phyloP scores from a whole-genome alignment of 1,140 invertebrate genomes.

The Chironomus striatipennis region DNA sequence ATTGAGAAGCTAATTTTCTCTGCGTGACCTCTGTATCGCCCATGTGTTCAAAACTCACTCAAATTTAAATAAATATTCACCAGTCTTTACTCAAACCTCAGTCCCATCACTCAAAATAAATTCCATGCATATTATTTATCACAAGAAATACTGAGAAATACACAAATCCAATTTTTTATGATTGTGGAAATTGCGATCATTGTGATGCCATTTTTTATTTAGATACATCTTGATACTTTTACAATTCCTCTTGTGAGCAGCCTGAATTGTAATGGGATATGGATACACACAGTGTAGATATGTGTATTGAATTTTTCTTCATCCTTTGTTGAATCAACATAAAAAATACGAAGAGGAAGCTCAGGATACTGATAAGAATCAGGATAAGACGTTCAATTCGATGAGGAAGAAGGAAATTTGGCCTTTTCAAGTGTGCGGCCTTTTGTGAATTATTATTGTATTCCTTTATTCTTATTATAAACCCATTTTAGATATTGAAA shows the following conservation, averaged over 20 bases:
- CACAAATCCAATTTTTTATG: background rate
- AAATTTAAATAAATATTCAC: no score
- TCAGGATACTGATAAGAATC: background rate
- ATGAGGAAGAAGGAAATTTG: background rate
- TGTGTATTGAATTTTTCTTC: background rate
- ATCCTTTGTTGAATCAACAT: background rate
- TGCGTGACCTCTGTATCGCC: no score
- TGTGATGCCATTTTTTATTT: constrained; percentile 16
- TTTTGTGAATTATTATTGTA: background rate
- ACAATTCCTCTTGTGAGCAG: background rate
- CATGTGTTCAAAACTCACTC: no score
- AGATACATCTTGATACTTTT: constrained; percentile 9
- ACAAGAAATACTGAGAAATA: no score
- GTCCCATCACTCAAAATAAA: no score
- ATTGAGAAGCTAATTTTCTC: no score
- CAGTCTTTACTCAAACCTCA: no score
- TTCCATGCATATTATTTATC: no score
- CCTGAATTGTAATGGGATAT: background rate
- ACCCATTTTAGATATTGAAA: no score
- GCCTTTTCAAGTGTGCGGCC: constrained; percentile 2
- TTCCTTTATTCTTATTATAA: background rate
- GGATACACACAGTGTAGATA: background rate
- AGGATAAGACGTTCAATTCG: background rate
- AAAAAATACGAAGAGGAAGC: background rate
- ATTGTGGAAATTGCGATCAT: constrained; percentile 20